Conservation (phyloP, 2,888 invertebrate genomes). For the Diarsia dahlii region DNA sequence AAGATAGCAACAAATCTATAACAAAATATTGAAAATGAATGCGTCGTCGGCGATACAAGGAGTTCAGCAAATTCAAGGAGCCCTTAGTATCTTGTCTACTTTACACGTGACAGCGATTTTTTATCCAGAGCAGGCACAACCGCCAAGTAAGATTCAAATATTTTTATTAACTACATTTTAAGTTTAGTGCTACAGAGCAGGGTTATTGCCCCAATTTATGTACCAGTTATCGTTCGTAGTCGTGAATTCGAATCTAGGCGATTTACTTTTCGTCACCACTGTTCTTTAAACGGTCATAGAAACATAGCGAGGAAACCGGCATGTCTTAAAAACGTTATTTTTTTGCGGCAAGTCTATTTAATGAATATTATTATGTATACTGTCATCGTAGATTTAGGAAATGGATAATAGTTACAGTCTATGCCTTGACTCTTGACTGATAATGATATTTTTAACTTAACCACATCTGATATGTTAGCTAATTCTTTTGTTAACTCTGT, state of each 20-base stretch:
- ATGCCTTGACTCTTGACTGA: too few species aligned
- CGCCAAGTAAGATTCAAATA: slow-evolving; percentile 17
- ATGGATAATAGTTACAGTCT: too few species aligned
- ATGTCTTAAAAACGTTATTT: not conserved
- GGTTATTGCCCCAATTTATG: fast-evolving
- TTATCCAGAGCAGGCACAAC: slow-evolving; percentile 49
- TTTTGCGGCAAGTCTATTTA: too few species aligned
- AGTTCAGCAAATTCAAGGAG: slow-evolving; percentile 41
- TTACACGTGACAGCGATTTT: slow-evolving; percentile 51
- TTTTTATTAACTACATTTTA: not conserved
- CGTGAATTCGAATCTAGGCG: too few species aligned
- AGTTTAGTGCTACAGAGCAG: not conserved
- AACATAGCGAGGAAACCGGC: not conserved
- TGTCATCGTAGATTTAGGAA: too few species aligned
- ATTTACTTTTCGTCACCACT: not conserved
- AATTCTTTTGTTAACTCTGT: too few species aligned
- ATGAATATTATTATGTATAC: too few species aligned
- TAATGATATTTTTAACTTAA: too few species aligned
- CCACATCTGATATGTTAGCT: too few species aligned
- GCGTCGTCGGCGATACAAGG: slow-evolving; percentile 19
- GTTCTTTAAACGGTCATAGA: not conserved
- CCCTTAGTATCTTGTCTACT: slow-evolving; percentile 43
- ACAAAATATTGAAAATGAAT: slow-evolving; percentile 42
- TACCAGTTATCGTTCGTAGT: not conserved
- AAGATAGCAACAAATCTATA: not conserved